Evolutionary conservation across 1,140 invertebrate genomes (phyloP), one percentile per base, ranked within the genome.

Genomic region (Archegozetes longisetosus): DNA sequence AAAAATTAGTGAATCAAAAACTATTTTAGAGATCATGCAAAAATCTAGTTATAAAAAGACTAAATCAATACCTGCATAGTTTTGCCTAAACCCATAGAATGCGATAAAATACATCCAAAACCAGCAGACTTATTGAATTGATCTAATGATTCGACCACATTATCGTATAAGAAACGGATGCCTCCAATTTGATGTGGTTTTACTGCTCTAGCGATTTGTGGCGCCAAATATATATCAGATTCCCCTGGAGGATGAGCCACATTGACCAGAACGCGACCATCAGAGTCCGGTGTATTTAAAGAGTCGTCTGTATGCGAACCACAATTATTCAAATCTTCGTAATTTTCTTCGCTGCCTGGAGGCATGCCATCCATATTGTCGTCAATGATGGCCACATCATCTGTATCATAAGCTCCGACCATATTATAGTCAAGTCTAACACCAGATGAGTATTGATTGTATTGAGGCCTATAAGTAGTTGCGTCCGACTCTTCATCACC

Each of bases 21-120:
- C 13, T 24, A 3, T 32, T 40, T 52, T 4, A 9, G 32, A 40
- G 17, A 40, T 40, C 17, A 40, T 40, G 97, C 64, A 86, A 88
- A 26, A 96, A 86, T 52, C 32, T 6, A n/a, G n/a, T n/a, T n/a
- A n/a, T n/a, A n/a, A n/a, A n/a, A n/a, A n/a, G n/a, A n/a, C n/a
- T n/a, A n/a, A n/a, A n/a, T 6, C 17, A 40, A 40, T 40, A 96
- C 70, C 71, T 77, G 64, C 23, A 71, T 27, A 53, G 63, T 65
- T 71, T 82, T 82, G 22, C 80, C 80, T 2, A 82, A 70, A 29
- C 80, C 80, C 80, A 82, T 82, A 66, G 78, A 96, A 75, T 98
- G 93, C 1, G 92, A 92, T 22, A 97, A 73, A 68, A 97, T 95
- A 70, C 89, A 93, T 14, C 95, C 95, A 53, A 95, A 95, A 17